These are phyloP conservation scores for Amphiprion clarkii DNA, from an alignment of 2,797 vertebrate genomes.

Conservation along the genomic window DNA sequence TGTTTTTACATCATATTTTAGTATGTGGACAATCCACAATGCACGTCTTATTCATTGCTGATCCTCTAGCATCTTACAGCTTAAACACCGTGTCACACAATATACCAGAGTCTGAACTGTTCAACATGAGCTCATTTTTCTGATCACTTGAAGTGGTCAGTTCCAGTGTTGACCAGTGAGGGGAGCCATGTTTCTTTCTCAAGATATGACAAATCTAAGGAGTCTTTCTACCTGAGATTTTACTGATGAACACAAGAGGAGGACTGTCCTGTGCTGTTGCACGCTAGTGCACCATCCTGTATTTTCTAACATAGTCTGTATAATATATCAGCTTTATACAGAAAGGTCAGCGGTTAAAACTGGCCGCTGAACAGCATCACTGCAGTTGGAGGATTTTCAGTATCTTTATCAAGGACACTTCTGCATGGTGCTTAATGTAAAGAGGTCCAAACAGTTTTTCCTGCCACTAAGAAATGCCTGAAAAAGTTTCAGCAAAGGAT, in stretches of 20 bases:
- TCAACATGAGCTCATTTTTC: neutral
- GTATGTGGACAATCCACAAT: neutral
- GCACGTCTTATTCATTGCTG: neutral
- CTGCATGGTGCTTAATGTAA: neutral
- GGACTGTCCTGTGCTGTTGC: neutral
- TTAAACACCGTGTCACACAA: neutral
- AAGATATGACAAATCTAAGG: neutral
- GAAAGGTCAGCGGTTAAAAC: neutral
- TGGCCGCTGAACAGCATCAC: no score
- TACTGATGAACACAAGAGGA: neutral
- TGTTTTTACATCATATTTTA: neutral
- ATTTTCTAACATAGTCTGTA: neutral
- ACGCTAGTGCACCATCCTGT: neutral
- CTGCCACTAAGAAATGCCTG: neutral
- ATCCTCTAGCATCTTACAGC: neutral
- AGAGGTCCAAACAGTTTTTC: neutral
- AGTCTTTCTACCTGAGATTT: neutral
- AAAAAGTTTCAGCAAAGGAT: neutral
- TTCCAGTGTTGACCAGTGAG: slow-evolving; percentile 51
- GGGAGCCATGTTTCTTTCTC: slow-evolving; percentile 57
- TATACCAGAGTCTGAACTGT: neutral
- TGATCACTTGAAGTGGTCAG: neutral
- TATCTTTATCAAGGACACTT: neutral
- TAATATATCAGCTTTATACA: neutral
- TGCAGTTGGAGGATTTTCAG: no score